phyloP scores from a whole-genome alignment of 2,113 vertebrate genomes.

The Acrocephalus arundinaceus region DNA sequence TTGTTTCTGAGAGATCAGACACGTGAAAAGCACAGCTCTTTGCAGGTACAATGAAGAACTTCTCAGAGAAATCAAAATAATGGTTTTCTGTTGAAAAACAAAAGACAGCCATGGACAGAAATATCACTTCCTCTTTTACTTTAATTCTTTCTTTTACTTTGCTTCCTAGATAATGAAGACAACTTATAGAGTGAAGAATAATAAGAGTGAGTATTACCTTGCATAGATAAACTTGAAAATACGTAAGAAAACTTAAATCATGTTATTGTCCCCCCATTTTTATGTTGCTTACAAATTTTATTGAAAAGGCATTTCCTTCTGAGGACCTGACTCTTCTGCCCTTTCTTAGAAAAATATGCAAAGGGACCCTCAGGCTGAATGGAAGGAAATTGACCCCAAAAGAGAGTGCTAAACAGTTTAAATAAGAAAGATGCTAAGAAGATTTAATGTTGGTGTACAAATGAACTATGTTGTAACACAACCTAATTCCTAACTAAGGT shows the following conservation, averaged over 20 bases:
- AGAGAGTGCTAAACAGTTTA: background rate
- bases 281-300: background rate
- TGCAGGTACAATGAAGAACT: background rate
- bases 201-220: background rate
- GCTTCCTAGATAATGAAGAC: background rate
- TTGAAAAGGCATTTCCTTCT: background rate
- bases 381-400: background rate
- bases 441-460: background rate
- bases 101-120: background rate
- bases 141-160: background rate
- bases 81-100: background rate
- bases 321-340: background rate
- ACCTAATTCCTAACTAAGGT: background rate
- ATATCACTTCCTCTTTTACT: background rate
- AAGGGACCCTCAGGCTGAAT: background rate
- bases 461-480: background rate
- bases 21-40: background rate
- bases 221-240: background rate
- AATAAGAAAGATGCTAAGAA: background rate
- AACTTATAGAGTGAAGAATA: background rate
- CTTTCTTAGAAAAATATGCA: background rate
- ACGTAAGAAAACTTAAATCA: background rate
- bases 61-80: background rate
- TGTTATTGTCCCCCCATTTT: background rate
- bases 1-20: background rate